Conservation (phyloP, 2,797 vertebrate species). For the Octomys mimax region DNA sequence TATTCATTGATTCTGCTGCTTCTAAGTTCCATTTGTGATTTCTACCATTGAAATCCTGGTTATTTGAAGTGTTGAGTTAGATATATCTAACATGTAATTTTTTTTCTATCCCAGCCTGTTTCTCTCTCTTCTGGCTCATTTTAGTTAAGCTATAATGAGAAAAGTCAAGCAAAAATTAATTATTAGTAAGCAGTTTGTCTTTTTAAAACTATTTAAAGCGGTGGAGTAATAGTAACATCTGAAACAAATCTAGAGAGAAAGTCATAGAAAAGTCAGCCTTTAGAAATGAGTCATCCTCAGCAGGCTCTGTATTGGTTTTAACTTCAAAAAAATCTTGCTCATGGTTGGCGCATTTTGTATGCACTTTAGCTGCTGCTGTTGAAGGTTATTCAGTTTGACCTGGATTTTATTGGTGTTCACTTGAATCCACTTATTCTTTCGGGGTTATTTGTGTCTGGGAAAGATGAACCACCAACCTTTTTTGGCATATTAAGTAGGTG, state of each 20-base stretch:
- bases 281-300: background rate
- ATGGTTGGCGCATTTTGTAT: slow-evolving; percentile 73
- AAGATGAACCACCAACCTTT: slow-evolving; percentile 64
- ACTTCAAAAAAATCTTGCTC: slow-evolving; percentile 47
- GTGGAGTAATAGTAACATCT: background rate
- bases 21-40: background rate
- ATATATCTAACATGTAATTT: background rate
- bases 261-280: slow-evolving; percentile 59
- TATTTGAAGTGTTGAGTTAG: background rate
- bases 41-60: background rate
- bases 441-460: slow-evolving; percentile 49
- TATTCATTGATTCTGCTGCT: background rate
- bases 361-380: slow-evolving; percentile 62
- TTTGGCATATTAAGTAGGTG: slow-evolving; percentile 66
- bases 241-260: slow-evolving; percentile 42
- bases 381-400: slow-evolving; percentile 82
- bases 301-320: slow-evolving; percentile 53
- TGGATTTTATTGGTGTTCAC: slow-evolving; percentile 78
- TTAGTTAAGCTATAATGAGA: background rate
- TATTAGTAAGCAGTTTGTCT: slow-evolving; percentile 3
- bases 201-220: slow-evolving; percentile 50
- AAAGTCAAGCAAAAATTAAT: slow-evolving; percentile 58
- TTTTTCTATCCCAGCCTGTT: background rate
- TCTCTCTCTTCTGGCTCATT: background rate
- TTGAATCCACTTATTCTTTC: slow-evolving; percentile 81